phyloP scores from a whole-genome alignment of 2,888 invertebrate species.

The Agapetus fuscipes region DNA sequence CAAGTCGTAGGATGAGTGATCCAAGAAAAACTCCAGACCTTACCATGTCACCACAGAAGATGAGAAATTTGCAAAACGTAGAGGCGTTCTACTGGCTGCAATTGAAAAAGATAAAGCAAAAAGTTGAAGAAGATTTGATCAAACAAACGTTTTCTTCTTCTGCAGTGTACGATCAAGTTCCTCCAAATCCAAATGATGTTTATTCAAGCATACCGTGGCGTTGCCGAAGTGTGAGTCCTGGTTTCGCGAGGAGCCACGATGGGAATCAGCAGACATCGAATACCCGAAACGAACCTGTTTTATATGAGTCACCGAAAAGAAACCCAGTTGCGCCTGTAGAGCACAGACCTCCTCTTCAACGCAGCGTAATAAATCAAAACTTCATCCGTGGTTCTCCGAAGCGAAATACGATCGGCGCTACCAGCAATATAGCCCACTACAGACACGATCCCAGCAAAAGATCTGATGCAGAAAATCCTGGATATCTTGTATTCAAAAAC shows the following conservation, averaged over 20 bases:
- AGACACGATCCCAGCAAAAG: background rate
- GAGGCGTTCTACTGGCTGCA: constrained; percentile 64
- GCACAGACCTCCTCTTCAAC: background rate
- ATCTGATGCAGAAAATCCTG: too few relatives aligned
- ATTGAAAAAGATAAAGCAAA: constrained; percentile 51
- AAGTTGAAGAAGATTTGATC: constrained; percentile 47
- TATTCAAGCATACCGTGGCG: constrained; percentile 24
- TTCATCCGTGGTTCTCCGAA: constrained; percentile 25
- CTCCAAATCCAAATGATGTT: background rate
- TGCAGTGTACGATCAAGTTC: constrained; percentile 2
- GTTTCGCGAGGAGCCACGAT: constrained; percentile 29
- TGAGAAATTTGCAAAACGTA: constrained; percentile 47
- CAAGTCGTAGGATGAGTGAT: too few relatives aligned
- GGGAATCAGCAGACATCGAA: constrained; percentile 36
- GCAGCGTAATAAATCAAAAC: constrained; percentile 20
- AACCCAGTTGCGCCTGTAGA: too few relatives aligned
- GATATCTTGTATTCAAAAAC: background rate
- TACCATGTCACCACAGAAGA: constrained; percentile 36
- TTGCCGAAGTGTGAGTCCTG: constrained; percentile 37
- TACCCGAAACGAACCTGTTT: constrained; percentile 20
- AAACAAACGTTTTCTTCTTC: constrained; percentile 25
- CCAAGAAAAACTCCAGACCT: too few relatives aligned
- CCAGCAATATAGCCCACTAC: constrained; percentile 12
- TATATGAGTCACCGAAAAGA: too few relatives aligned
- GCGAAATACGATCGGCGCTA: constrained; percentile 25